Base-by-base conservation (phyloP, 1,140 invertebrate genomes). In the Druon quercuslanigerum region DNA sequence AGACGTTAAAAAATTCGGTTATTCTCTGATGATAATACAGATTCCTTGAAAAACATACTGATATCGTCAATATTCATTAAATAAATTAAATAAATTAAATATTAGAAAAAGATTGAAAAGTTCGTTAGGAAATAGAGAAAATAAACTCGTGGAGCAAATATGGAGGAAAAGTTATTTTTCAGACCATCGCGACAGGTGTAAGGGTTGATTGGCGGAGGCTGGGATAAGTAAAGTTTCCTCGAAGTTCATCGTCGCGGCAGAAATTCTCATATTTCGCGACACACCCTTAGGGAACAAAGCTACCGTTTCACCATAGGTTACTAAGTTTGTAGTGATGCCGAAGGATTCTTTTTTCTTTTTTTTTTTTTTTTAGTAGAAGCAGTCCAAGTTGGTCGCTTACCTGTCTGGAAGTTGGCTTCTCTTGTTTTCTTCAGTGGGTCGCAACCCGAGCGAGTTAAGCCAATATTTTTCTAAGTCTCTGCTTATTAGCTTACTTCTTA, bases 191-290 rank as follows among this genome's bases (percentile, higher is more conserved):
- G 66, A 73, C 50, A 71, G 54, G 25, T 56, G 50, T 77, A 25
- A 19, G 73, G 76, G 72, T 82, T 81, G 84, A 86, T 86, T 85
- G 84, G 72, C 79, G 81, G 66, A 52, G n/a, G 51, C 46, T 66
- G 19, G 74, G 73, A 83, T 84, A 79, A 79, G 76, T 74, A 57
- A 82, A 82, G 73, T 83, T 79, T 71, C 54, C 19, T 17, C 50
- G 40, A 82, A 83, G 72, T 81, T 86, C 56, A 40, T 13, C 60
- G 60, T 40, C 25, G n/a, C 51, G 50, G 25, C 4, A 74, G 33
- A 16, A 40, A 66, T 20, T 66, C 60, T 66, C 60, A 83, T 83
- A 82, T 83, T 81, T 80, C 73, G 76, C 73, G 78, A 82, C 79
- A 78, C 76, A 80, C 75, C 74, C 80, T 52, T 33, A 73, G 74